Evolutionary conservation across 1,140 invertebrate species (phyloP).

Genomic region (Palaemon carinicauda): DNA sequence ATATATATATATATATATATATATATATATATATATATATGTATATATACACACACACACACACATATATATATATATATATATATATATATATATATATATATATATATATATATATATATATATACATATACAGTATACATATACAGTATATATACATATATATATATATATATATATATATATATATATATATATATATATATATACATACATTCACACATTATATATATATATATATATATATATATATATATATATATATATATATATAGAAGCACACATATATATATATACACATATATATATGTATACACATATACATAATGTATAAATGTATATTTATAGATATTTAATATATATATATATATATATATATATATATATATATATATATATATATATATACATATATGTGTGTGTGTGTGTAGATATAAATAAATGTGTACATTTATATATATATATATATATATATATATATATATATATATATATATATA

Average conservation of each 20-base stretch:
- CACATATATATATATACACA: background rate
- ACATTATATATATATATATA: too few species aligned
- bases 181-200: constrained; percentile 21
- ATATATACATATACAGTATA: background rate
- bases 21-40: background rate
- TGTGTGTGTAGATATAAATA: background rate
- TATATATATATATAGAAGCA: background rate
- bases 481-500: background rate
- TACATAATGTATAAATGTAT: background rate
- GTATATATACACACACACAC: too few species aligned
- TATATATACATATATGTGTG: background rate
- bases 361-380: background rate
- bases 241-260: too few species aligned
- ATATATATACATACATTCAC: background rate
- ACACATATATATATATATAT: too few species aligned
- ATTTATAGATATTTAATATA: background rate
- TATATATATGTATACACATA: background rate
- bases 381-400: background rate
- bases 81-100: background rate
- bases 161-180: constrained; percentile 11
- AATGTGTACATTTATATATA: background rate
- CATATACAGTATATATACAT: background rate
- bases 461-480: constrained; percentile 23
- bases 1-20: background rate
- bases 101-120: background rate